Conservation (phyloP, 1,140 invertebrate species). For the Achatina immaculata region DNA sequence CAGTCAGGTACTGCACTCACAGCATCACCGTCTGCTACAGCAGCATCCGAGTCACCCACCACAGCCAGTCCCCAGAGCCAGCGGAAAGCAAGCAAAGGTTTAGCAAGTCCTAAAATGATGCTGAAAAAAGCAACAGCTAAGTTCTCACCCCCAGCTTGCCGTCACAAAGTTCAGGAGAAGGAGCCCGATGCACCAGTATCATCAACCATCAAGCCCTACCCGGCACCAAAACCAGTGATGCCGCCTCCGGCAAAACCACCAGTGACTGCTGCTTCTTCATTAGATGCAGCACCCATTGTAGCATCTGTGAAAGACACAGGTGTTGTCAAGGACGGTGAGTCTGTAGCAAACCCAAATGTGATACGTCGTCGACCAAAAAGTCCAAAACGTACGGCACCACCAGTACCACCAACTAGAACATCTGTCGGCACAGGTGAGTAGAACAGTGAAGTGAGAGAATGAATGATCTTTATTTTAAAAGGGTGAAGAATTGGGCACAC, state of each 20-base stretch:
- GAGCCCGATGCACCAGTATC: not conserved
- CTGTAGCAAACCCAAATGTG: conserved; percentile 27
- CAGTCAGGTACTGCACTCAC: not conserved
- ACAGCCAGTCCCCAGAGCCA: conserved; percentile 32
- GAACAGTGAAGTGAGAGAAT: not conserved
- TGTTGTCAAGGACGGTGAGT: conserved; percentile 27
- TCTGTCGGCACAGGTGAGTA: conserved; percentile 11
- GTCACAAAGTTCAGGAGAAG: not conserved
- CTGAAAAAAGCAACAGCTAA: conserved; percentile 39
- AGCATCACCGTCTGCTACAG: not conserved
- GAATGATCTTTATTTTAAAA: too few relatives aligned
- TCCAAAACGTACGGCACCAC: conserved; percentile 54
- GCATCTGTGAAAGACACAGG: conserved; percentile 7
- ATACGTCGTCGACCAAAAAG: conserved; percentile 55
- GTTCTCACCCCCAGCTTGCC: conserved; percentile 39
- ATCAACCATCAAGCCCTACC: conserved; percentile 18
- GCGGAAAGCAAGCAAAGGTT: conserved; percentile 31
- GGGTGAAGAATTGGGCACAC: too few relatives aligned
- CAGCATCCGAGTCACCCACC: not conserved
- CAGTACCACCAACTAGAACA: conserved; percentile 44
- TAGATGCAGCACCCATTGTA: not conserved
- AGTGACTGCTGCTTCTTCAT: conserved; percentile 37
- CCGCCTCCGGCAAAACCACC: conserved; percentile 14
- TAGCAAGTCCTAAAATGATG: conserved; percentile 47
- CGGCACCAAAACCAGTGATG: conserved; percentile 24